These are phyloP conservation scores for Stomatorhinus walkeri DNA, from an alignment of 2,797 vertebrate genomes.

Conservation along the genomic window DNA sequence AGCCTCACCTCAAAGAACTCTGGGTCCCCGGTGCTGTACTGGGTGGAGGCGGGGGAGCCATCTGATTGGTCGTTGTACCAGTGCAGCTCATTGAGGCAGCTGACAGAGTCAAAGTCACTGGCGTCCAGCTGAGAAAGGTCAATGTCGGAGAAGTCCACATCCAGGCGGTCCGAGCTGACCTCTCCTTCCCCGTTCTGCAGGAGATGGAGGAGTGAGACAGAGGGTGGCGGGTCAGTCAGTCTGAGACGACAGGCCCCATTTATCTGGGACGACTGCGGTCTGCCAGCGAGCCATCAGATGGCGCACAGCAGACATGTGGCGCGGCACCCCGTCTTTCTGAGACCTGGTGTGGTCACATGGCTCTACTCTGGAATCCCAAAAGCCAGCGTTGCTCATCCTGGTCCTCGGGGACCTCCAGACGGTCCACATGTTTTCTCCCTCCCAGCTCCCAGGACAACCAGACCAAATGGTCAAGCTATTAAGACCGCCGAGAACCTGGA, in stretches of 20 bases:
- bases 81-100: conserved; percentile 85
- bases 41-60: conserved; percentile 74
- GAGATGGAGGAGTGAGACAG: conserved; percentile 24
- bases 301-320: background rate
- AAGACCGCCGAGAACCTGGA: background rate
- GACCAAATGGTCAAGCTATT: background rate
- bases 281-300: background rate
- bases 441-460: background rate
- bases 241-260: background rate
- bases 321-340: background rate
- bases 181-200: conserved; percentile 74
- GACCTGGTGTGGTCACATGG: background rate
- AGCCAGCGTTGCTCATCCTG: background rate
- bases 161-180: conserved; percentile 82
- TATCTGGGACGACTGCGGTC: background rate
- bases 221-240: conserved; percentile 9
- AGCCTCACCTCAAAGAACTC: conserved; percentile 85
- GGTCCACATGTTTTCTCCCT: background rate
- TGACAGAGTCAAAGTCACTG: conserved; percentile 85
- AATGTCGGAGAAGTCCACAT: conserved; percentile 89
- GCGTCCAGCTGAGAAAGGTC: conserved; percentile 95
- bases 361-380: background rate
- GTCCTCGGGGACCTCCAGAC: background rate
- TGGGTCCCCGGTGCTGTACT: conserved; percentile 74
- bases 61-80: conserved; percentile 83